A percentile compares a stretch with the other conserved stretches of the same genome.
phyloP scores from a whole-genome alignment of 2,113 vertebrate species.

The Pontoporia blainvillei region DNA sequence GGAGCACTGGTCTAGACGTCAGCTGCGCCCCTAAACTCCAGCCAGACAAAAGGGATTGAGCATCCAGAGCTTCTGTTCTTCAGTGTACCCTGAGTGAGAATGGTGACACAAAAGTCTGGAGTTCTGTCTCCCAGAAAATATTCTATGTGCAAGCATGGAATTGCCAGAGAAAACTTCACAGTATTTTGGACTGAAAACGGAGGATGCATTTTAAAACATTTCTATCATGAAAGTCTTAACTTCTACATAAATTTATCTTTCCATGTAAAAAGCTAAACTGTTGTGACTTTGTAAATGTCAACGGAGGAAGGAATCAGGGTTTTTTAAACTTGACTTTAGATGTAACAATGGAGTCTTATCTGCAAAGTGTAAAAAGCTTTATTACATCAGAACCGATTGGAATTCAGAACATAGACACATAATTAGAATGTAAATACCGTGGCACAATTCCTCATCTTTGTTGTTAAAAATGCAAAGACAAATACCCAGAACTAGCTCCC shows the following conservation, averaged over 20 bases:
- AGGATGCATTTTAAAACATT: neutral
- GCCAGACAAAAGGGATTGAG: neutral
- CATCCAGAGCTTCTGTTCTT: neutral
- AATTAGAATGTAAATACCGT: neutral
- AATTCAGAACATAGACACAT: neutral
- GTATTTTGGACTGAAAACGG: neutral
- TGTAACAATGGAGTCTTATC: neutral
- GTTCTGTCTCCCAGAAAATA: neutral
- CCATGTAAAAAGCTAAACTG: neutral
- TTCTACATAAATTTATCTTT: conserved; percentile 57
- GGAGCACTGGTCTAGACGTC: neutral
- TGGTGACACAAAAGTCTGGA: neutral
- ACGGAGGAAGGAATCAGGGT: neutral
- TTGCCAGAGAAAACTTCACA: neutral
- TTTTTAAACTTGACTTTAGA: conserved; percentile 28
- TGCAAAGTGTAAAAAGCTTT: conserved; percentile 8
- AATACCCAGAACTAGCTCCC: conserved; percentile 41
- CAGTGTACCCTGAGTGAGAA: neutral
- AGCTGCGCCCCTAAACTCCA: neutral
- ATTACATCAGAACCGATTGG: neutral
- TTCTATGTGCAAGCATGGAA: neutral
- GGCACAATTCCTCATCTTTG: neutral
- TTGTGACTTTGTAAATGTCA: neutral
- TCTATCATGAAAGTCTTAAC: neutral
- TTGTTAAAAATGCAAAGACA: neutral